Evolutionary conservation across 2,113 vertebrate genomes (phyloP), one percentile per base, ranked within the genome.

Genomic region (Drymodes brunneopygia): DNA sequence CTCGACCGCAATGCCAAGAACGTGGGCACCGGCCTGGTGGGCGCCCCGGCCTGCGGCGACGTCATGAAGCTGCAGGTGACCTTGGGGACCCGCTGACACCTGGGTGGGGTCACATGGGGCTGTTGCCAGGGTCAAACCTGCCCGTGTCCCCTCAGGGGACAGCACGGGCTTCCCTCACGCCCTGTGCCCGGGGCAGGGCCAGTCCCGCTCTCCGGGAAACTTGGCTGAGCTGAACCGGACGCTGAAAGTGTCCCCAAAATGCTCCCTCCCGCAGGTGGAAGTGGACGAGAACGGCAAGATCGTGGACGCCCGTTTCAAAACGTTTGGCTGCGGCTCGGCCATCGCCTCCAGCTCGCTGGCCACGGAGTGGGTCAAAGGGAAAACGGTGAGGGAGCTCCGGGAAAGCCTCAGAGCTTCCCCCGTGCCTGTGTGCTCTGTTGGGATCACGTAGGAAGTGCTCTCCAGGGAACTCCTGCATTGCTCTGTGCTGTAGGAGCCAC

Each of bases 301-400:
- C 20, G 88, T 98, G 38, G 98, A 99, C 0, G 99, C 99, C n/a
- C 98, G 98, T 33, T 99, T 99, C 93, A 99, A 99, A 85, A 99
- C 99, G 0, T 99, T 99, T 9, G 99, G 99, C 91, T 99, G 99
- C 1, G 99, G 99, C 6, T 99, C 99, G 3, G 99, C 99, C 1
- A 99, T 99, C 2, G 99, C 99, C 7, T 99, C 99, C 12, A 99
- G 99, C 94, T 99, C 99, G 0, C 78, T 99, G 97, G 99, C 98
- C 13, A 99, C 99, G 0, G 99, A 99, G 81, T 99, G 99, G 99
- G 98, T 99, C 51, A 99, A 99, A 93, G 99, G 99, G n/a, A 99
- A 99, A 96, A 99, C 99, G 97, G 99, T 99, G 95, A 98, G 98
- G 72, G 42, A 81, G 31, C 9, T 5, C 5, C 9, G 2, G 2